Conservation (phyloP, 2,888 invertebrate genomes). For the Drosophila borborema region DNA sequence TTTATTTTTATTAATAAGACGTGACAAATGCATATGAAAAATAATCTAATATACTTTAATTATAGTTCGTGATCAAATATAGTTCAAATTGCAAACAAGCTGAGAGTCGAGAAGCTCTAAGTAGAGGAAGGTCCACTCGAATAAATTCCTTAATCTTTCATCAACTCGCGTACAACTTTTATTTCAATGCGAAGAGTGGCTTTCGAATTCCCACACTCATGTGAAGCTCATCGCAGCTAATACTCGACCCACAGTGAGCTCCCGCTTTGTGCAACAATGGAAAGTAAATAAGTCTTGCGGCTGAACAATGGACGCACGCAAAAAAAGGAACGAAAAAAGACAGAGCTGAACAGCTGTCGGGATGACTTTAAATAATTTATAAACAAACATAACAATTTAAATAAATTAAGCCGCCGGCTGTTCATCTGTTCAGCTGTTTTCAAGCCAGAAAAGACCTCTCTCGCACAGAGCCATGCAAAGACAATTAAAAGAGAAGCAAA, state of each 20-base stretch:
- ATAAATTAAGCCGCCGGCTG: constrained; percentile 47
- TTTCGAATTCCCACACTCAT: constrained; percentile 10
- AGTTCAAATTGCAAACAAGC: neutral
- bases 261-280: constrained; percentile 17
- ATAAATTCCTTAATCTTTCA: neutral
- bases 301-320: constrained; percentile 15
- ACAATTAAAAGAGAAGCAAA: constrained; percentile 46
- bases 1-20: too few species aligned
- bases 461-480: constrained; percentile 44
- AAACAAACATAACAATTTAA: constrained; percentile 48
- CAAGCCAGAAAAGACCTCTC: constrained; percentile 27
- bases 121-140: neutral
- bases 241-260: constrained; percentile 12
- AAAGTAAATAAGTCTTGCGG: constrained; percentile 26
- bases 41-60: neutral
- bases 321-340: neutral
- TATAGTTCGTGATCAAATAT: neutral
- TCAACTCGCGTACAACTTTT: neutral
- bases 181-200: neutral
- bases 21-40: neutral
- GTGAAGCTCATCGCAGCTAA: neutral
- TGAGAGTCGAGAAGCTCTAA: neutral
- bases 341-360: constrained; percentile 16
- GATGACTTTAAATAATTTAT: constrained; percentile 53
- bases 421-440: constrained; percentile 43